Percentiles rank a stretch among this genome's conserved stretches.
Evolutionary conservation across 2,113 vertebrate genomes (phyloP).

Genomic region (Choloepus hoffmanni): DNA sequence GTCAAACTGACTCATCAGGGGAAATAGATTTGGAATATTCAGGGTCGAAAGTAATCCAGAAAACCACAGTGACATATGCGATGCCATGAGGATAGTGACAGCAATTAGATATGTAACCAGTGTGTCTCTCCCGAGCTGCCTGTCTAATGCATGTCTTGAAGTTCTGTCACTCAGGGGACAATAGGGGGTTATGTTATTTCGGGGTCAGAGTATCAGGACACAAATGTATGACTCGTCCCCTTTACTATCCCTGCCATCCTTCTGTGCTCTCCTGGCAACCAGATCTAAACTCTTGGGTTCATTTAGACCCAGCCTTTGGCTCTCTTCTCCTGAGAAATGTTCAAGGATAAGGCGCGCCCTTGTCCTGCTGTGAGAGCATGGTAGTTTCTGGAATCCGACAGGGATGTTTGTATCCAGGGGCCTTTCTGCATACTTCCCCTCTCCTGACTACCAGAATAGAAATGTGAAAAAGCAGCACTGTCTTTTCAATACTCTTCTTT

Average conservation of each 20-base stretch:
- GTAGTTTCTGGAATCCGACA: neutral
- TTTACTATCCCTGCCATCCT: neutral
- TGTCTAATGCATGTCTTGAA: constrained; percentile 32
- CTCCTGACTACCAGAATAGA: constrained; percentile 61
- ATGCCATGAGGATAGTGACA: constrained; percentile 52
- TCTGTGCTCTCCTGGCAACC: neutral
- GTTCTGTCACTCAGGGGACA: neutral
- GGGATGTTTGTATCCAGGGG: constrained; percentile 15
- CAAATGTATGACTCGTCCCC: neutral
- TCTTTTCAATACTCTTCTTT: constrained; percentile 60
- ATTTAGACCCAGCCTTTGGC: neutral
- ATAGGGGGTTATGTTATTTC: neutral
- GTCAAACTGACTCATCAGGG: neutral
- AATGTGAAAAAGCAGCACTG: constrained; percentile 61
- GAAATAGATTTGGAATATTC: neutral
- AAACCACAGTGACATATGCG: constrained; percentile 50
- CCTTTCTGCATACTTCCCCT: neutral
- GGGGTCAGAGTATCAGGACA: neutral
- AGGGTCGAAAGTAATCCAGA: neutral
- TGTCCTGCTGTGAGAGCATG: neutral
- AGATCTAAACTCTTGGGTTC: neutral
- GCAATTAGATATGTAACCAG: constrained; percentile 62
- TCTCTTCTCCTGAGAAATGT: neutral
- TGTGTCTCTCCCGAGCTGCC: neutral
- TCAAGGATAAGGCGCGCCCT: neutral